Percentiles rank a stretch among this genome's conserved stretches.
phyloP scores from a whole-genome alignment of 2,797 vertebrate genomes.

The Somateria mollissima region DNA sequence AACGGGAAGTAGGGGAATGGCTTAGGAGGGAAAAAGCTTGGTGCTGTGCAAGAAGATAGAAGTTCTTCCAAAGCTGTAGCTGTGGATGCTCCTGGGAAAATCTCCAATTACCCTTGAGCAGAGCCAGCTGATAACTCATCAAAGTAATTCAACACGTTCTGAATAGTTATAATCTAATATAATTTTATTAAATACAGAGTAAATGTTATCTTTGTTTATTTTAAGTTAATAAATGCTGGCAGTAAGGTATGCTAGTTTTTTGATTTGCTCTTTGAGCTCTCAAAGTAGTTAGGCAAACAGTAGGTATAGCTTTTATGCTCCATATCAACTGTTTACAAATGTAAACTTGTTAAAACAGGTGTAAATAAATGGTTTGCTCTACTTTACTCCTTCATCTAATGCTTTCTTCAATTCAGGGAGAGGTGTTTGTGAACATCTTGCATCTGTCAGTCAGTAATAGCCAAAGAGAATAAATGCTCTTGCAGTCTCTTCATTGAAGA shows the following conservation, averaged over 20 bases:
- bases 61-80: not conserved
- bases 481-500: not conserved
- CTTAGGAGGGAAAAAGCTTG: not conserved
- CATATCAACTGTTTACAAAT: not conserved
- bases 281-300: not conserved
- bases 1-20: not conserved
- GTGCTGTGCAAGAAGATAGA: not conserved
- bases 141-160: not conserved
- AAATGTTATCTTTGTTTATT: not conserved
- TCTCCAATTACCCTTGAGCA: not conserved
- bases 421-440: not conserved
- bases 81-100: not conserved
- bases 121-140: not conserved
- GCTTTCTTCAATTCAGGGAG: not conserved
- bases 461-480: not conserved
- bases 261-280: not conserved
- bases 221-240: slow-evolving; percentile 6
- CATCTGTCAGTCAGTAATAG: not conserved
- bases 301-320: not conserved
- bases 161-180: not conserved
- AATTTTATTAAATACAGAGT: not conserved
- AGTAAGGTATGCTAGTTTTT: not conserved
- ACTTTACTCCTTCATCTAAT: not conserved
- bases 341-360: not conserved
- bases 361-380: not conserved